phyloP scores from a whole-genome alignment of 2,797 vertebrate species.

The Enteromius fasciolatus region DNA sequence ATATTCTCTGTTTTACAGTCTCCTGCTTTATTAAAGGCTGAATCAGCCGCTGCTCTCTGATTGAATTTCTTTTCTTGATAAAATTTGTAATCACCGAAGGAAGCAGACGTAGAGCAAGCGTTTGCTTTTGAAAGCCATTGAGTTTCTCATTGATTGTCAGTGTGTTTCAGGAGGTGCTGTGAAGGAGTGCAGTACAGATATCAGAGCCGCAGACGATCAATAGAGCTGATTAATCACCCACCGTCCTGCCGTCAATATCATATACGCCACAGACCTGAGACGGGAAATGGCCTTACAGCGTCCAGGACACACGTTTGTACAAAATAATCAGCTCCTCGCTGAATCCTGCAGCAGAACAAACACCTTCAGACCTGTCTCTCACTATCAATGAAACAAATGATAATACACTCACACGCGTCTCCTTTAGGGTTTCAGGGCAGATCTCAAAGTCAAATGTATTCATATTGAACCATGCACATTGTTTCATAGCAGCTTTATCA shows the following conservation, averaged over 20 bases:
- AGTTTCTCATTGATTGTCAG: slow-evolving; percentile 76
- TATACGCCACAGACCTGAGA: slow-evolving; percentile 86
- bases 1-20: not conserved
- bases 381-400: not conserved
- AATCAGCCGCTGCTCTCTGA: slow-evolving; percentile 64
- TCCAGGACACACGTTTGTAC: slow-evolving; percentile 42
- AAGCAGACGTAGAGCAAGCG: slow-evolving; percentile 69
- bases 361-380: not conserved
- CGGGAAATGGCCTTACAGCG: slow-evolving; percentile 65
- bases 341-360: not conserved
- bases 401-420: not conserved
- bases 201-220: slow-evolving; percentile 82
- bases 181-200: slow-evolving; percentile 56
- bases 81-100: slow-evolving; percentile 67
- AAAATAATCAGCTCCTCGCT: not conserved
- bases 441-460: not conserved
- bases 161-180: slow-evolving; percentile 70
- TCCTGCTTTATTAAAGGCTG: not conserved
- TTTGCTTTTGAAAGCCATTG: slow-evolving; percentile 76
- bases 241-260: slow-evolving; percentile 88
- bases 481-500: not conserved
- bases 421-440: not conserved
- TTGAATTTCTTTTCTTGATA: slow-evolving; percentile 44
- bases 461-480: not conserved
- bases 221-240: slow-evolving; percentile 93